These are phyloP conservation scores for Perca flavescens DNA, from an alignment of 2,113 vertebrate species.

Conservation along the genomic window DNA sequence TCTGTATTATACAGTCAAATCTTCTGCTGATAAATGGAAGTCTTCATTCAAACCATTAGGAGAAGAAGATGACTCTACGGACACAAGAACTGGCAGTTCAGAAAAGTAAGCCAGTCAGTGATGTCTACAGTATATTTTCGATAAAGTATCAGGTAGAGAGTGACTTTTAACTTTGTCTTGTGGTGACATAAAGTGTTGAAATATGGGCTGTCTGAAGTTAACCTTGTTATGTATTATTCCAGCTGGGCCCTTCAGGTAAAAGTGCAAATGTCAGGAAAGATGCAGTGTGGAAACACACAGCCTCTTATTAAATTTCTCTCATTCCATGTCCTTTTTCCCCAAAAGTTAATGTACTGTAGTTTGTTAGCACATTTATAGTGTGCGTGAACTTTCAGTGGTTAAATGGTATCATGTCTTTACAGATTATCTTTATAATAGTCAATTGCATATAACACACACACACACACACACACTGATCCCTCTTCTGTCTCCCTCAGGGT, in stretches of 20 bases:
- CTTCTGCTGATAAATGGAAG: slow-evolving; percentile 55
- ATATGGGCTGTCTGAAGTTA: slow-evolving; percentile 5
- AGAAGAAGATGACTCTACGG: slow-evolving; percentile 9
- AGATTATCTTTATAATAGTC: background rate
- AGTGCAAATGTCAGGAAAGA: background rate
- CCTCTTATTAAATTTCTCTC: background rate
- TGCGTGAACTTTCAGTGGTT: background rate
- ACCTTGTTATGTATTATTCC: slow-evolving; percentile 7
- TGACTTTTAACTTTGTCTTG: background rate
- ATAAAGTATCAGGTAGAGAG: background rate
- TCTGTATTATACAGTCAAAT: background rate
- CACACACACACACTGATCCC: background rate
- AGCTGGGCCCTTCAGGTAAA: background rate
- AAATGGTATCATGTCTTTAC: background rate
- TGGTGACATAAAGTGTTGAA: background rate
- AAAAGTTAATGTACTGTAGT: background rate
- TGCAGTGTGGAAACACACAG: background rate
- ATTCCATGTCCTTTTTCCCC: background rate
- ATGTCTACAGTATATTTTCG: background rate
- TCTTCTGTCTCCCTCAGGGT: slow-evolving; percentile 33
- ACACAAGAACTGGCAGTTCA: slow-evolving; percentile 5
- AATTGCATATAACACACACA: background rate
- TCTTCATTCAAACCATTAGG: slow-evolving; percentile 64
- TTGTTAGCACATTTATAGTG: background rate
- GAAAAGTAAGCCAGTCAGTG: slow-evolving; percentile 47